A percentile compares a stretch with the other conserved stretches of the same genome.
Conservation (phyloP, 2,797 vertebrate genomes). For the Orientallactaga sibirica region DNA sequence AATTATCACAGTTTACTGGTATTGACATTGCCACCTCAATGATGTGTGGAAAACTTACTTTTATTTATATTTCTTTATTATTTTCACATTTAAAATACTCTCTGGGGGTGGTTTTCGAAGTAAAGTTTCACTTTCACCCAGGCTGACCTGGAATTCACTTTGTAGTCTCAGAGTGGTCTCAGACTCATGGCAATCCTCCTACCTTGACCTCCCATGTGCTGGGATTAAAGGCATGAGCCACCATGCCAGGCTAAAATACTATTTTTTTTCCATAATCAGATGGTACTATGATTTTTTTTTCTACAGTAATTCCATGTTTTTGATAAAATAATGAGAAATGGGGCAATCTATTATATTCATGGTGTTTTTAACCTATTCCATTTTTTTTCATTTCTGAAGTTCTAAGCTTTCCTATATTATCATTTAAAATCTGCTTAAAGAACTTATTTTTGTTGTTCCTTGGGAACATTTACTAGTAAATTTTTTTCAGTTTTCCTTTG, state of each 20-base stretch:
- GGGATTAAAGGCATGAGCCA: too few species aligned
- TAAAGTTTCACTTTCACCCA: too few species aligned
- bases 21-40: constrained; percentile 10
- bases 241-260: too few species aligned
- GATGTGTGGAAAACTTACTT: neutral
- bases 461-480: constrained; percentile 4
- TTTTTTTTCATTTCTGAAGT: neutral
- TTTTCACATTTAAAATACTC: constrained; percentile 2
- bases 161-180: too few species aligned
- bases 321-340: constrained; percentile 10
- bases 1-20: constrained; percentile 7
- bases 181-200: too few species aligned
- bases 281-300: neutral
- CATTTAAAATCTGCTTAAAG: neutral
- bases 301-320: neutral
- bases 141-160: too few species aligned
- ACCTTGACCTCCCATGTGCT: too few species aligned
- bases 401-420: neutral
- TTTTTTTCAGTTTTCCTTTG: constrained; percentile 43
- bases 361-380: neutral
- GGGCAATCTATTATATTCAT: neutral
- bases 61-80: constrained; percentile 5
- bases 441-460: neutral
- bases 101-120: too few species aligned
- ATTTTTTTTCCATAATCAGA: neutral